These are phyloP conservation scores for Urocitellus parryii DNA, from an alignment of 2,113 vertebrate genomes.

Conservation along the genomic window DNA sequence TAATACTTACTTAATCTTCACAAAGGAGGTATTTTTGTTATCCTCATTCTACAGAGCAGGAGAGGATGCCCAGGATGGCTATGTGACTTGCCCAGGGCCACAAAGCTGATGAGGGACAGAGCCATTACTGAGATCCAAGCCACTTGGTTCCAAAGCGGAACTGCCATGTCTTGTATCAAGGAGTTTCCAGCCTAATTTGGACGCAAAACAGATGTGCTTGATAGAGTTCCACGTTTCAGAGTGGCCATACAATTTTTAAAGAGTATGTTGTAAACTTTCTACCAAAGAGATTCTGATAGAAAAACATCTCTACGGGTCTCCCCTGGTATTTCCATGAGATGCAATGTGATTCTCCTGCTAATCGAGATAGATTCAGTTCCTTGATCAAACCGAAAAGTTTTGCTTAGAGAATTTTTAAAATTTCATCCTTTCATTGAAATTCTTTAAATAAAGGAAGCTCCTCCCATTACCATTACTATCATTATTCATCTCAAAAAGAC, in stretches of 20 bases:
- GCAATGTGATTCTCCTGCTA: neutral
- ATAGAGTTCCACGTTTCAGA: neutral
- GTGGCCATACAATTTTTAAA: neutral
- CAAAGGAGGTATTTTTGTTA: neutral
- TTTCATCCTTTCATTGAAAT: constrained; percentile 25
- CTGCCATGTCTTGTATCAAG: neutral
- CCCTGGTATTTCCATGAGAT: neutral
- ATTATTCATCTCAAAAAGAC: constrained; percentile 43
- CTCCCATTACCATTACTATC: neutral
- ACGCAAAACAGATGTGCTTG: neutral
- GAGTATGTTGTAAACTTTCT: neutral
- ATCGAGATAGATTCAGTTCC: neutral
- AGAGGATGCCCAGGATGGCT: neutral
- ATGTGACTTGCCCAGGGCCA: neutral
- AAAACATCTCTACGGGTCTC: neutral
- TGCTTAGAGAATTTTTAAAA: neutral
- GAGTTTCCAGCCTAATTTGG: neutral
- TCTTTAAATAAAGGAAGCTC: neutral
- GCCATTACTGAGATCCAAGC: neutral
- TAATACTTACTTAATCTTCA: neutral
- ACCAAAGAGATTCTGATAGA: neutral
- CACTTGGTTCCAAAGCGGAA: neutral
- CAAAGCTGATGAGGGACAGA: neutral
- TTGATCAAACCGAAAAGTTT: neutral
- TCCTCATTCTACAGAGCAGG: neutral